phyloP scores from a whole-genome alignment of 2,888 invertebrate genomes.

The Monopis laevigella region DNA sequence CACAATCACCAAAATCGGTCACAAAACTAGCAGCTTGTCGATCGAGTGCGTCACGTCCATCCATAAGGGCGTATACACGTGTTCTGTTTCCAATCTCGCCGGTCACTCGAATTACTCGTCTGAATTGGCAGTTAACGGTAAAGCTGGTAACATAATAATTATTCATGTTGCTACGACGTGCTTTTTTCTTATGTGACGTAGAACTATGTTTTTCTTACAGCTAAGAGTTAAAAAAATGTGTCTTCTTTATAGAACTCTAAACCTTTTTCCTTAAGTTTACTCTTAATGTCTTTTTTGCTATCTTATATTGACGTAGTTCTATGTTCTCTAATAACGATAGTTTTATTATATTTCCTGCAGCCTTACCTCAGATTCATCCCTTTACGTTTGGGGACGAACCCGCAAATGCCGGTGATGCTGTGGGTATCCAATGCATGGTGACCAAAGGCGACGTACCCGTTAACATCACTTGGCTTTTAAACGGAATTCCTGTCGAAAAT shows the following conservation, averaged over 20 bases:
- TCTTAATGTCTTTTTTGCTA: too few relatives aligned
- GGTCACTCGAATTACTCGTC: slow-evolving; percentile 73
- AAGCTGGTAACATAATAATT: too few relatives aligned
- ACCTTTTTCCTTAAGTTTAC: too few relatives aligned
- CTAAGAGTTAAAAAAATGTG: too few relatives aligned
- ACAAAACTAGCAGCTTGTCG: slow-evolving; percentile 73
- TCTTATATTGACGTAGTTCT: too few relatives aligned
- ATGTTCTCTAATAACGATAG: too few relatives aligned
- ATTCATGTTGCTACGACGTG: too few relatives aligned
- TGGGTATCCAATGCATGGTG: slow-evolving; percentile 79
- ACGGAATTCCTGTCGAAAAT: slow-evolving; percentile 66
- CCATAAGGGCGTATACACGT: slow-evolving; percentile 80
- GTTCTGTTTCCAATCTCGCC: slow-evolving; percentile 74
- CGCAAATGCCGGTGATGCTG: slow-evolving; percentile 80
- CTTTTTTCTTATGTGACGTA: too few relatives aligned
- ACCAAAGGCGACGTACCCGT: slow-evolving; percentile 83
- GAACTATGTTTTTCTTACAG: too few relatives aligned
- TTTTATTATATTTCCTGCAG: slow-evolving; percentile 40
- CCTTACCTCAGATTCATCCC: slow-evolving; percentile 80
- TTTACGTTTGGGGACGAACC: slow-evolving; percentile 81
- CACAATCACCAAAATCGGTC: slow-evolving; percentile 67
- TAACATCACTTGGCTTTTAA: slow-evolving; percentile 79
- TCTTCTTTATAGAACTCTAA: too few relatives aligned
- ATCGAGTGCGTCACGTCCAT: slow-evolving; percentile 78
- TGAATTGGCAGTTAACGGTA: slow-evolving; percentile 78